These are phyloP conservation scores for Probaryconus sp. DNA, from an alignment of 1,140 invertebrate genomes.

Conservation along the genomic window DNA sequence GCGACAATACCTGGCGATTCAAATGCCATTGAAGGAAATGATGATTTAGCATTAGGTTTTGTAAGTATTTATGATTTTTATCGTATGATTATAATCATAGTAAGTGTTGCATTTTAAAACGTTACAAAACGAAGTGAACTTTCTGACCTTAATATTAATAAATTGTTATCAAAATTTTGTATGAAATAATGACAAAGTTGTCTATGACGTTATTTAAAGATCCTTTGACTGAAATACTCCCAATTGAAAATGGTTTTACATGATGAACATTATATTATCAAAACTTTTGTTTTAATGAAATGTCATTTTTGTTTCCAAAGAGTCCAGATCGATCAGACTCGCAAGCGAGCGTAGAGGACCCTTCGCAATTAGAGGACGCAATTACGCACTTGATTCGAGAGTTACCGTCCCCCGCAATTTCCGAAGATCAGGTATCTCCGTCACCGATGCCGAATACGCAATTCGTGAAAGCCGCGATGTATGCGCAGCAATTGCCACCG, in stretches of 20 bases:
- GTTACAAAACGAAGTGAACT: too few species aligned
- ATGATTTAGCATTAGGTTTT: constrained; percentile 44
- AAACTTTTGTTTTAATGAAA: too few species aligned
- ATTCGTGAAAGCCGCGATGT: constrained; percentile 69
- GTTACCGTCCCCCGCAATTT: constrained; percentile 76
- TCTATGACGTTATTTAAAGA: too few species aligned
- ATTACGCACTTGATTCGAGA: constrained; percentile 84
- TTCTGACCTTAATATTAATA: too few species aligned
- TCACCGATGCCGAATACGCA: constrained; percentile 67
- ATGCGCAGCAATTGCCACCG: constrained; percentile 71
- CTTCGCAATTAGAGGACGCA: constrained; percentile 81
- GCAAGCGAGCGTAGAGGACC: constrained; percentile 81
- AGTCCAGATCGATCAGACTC: constrained; percentile 51
- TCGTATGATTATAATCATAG: too few species aligned
- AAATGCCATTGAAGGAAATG: constrained; percentile 46
- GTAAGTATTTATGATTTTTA: constrained; percentile 48
- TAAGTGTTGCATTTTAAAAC: too few species aligned
- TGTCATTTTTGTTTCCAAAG: too few species aligned
- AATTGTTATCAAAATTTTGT: too few species aligned
- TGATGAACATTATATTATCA: too few species aligned
- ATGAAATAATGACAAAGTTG: too few species aligned
- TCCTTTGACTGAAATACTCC: too few species aligned
- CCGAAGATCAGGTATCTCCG: constrained; percentile 58
- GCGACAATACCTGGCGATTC: constrained; percentile 75
- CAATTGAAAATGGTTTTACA: too few species aligned